Conservation (phyloP, 2,113 vertebrate genomes). For the Hipposideros armiger region DNA sequence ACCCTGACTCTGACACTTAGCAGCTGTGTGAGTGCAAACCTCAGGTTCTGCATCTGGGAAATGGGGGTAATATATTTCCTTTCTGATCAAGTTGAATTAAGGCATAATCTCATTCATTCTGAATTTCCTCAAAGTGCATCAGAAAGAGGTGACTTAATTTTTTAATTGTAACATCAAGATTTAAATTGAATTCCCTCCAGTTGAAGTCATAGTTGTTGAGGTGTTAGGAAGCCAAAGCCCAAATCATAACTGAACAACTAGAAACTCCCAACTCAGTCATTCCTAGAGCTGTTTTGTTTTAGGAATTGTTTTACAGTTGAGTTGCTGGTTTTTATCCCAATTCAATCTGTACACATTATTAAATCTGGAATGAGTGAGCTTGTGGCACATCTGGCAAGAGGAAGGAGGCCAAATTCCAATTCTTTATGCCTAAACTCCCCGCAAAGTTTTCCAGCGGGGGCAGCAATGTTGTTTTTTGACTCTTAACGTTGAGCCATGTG, state of each 20-base stretch:
- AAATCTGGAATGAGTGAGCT: slow-evolving; percentile 7
- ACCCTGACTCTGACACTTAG: background rate
- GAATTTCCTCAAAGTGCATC: background rate
- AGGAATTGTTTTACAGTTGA: slow-evolving; percentile 44
- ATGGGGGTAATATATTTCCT: background rate
- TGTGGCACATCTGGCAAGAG: slow-evolving; percentile 49
- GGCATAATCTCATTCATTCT: background rate
- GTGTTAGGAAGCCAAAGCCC: background rate
- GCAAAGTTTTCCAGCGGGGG: background rate
- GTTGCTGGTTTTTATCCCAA: slow-evolving; percentile 51
- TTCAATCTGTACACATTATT: slow-evolving; percentile 58
- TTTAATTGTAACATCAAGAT: background rate
- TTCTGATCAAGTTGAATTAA: background rate
- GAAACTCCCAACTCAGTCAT: slow-evolving; percentile 1
- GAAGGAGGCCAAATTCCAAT: slow-evolving; percentile 19
- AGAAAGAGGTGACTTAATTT: background rate
- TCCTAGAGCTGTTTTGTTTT: slow-evolving; percentile 19
- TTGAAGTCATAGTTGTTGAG: background rate
- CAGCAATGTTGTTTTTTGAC: slow-evolving; percentile 34
- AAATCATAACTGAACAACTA: background rate
- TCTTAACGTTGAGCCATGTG: background rate
- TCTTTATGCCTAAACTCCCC: slow-evolving; percentile 12
- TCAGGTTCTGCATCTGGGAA: background rate
- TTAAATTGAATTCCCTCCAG: slow-evolving; percentile 31
- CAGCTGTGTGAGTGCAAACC: background rate